Percentiles rank a stretch among this genome's conserved stretches.
phyloP scores from a whole-genome alignment of 2,113 vertebrate genomes.

The Cynocephalus volans region DNA sequence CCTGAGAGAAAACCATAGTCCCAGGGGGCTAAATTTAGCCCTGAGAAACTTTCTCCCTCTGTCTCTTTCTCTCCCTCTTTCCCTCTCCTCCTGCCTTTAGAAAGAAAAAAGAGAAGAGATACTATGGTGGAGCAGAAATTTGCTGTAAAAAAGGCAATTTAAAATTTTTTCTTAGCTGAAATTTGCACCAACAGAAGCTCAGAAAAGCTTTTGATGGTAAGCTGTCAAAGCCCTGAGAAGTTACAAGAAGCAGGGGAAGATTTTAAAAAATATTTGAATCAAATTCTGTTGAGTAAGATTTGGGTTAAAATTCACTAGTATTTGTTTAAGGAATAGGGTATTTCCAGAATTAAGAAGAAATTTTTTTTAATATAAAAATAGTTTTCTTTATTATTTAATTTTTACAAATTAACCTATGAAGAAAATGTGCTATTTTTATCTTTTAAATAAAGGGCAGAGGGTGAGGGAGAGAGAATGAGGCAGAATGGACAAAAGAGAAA shows the following conservation, averaged over 20 bases:
- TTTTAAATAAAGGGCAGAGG: slow-evolving; percentile 19
- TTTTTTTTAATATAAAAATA: slow-evolving; percentile 34
- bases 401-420: not conserved
- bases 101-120: not conserved
- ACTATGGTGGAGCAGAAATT: not conserved
- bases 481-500: not conserved
- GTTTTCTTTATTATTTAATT: not conserved
- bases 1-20: not conserved
- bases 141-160: not conserved
- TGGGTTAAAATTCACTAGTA: not conserved
- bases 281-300: slow-evolving; percentile 21
- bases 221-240: not conserved
- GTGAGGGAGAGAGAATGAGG: not conserved
- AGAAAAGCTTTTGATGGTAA: not conserved
- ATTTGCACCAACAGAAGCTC: not conserved
- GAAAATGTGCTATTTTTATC: not conserved
- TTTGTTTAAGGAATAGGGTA: not conserved
- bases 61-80: too few relatives aligned
- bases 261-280: not conserved
- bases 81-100: not conserved
- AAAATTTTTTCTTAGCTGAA: slow-evolving; percentile 38
- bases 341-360: slow-evolving; percentile 39
- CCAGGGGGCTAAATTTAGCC: not conserved
- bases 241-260: not conserved
- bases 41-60: not conserved